Evolutionary conservation across 2,888 invertebrate genomes (phyloP).

Genomic region (Leptogaster cylindrica): DNA sequence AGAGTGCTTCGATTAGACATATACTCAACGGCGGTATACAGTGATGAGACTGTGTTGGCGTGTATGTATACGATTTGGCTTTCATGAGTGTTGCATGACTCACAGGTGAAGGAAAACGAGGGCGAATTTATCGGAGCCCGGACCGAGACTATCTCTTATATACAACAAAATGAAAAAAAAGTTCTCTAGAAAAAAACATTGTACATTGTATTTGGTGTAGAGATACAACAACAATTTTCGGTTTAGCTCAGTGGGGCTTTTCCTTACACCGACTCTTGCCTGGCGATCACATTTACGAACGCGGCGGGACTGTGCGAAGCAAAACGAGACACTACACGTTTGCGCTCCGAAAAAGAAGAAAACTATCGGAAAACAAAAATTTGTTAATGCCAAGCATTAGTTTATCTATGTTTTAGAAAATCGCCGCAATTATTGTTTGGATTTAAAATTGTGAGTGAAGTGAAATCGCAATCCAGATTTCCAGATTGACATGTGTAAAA

Average conservation of each 20-base stretch:
- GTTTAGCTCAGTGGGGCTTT: conserved; percentile 23
- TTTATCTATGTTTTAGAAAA: too few species aligned
- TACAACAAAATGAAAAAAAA: too few species aligned
- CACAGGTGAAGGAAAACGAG: conserved; percentile 40
- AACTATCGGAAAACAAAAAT: background rate
- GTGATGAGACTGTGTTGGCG: background rate
- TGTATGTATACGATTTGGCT: background rate
- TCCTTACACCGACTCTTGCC: conserved; percentile 2
- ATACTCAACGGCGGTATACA: background rate
- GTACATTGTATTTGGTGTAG: conserved; percentile 15
- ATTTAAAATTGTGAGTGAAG: too few species aligned
- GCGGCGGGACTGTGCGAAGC: conserved; percentile 36
- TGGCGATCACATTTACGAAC: conserved; percentile 37
- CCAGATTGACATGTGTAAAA: too few species aligned
- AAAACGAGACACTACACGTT: background rate
- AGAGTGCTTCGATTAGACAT: conserved; percentile 30
- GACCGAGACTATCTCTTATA: conserved; percentile 58
- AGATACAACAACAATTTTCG: conserved; percentile 17
- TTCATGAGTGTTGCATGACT: conserved; percentile 25
- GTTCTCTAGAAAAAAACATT: conserved; percentile 38
- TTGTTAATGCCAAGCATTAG: too few species aligned
- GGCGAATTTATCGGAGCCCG: conserved; percentile 51
- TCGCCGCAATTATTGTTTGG: too few species aligned
- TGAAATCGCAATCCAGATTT: too few species aligned
- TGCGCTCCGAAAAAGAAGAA: background rate